Percentiles rank a stretch among this genome's conserved stretches.
phyloP scores from a whole-genome alignment of 2,113 vertebrate species.

The Oreotragus oreotragus region DNA sequence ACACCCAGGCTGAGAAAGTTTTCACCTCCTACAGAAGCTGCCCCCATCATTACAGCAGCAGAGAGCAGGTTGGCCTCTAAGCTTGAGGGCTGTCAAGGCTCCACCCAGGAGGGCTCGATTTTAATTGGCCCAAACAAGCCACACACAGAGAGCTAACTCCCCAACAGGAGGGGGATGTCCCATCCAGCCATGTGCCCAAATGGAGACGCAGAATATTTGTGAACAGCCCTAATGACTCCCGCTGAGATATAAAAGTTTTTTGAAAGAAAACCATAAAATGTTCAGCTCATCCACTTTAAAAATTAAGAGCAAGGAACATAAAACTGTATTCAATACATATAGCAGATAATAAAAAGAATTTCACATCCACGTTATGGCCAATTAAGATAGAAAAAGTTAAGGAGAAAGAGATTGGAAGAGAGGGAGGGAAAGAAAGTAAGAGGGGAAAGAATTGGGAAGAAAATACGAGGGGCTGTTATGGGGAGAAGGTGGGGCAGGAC shows the following conservation, averaged over 20 bases:
- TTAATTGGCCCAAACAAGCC: slow-evolving; percentile 7
- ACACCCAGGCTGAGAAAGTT: neutral
- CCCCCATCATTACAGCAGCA: neutral
- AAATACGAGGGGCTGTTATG: neutral
- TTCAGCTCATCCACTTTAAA: slow-evolving; percentile 63
- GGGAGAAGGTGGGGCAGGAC: neutral
- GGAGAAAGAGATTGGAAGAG: slow-evolving; percentile 24
- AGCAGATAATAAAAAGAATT: slow-evolving; percentile 62
- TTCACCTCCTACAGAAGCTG: neutral
- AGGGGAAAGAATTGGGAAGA: neutral
- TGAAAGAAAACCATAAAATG: slow-evolving; percentile 53
- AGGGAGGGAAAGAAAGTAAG: neutral
- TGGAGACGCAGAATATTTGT: slow-evolving; percentile 21
- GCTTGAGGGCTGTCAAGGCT: neutral
- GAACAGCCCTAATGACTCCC: slow-evolving; percentile 18
- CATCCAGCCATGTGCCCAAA: neutral
- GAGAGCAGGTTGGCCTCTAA: neutral
- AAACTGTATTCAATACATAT: slow-evolving; percentile 68
- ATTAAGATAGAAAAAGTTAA: slow-evolving; percentile 54
- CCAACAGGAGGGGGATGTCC: neutral
- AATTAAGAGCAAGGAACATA: slow-evolving; percentile 62
- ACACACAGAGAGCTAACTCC: neutral
- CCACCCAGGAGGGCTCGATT: neutral
- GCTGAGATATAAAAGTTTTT: slow-evolving; percentile 21
- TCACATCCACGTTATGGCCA: slow-evolving; percentile 36